phyloP scores from a whole-genome alignment of 2,113 vertebrate species.

The Tonatia bakeri region DNA sequence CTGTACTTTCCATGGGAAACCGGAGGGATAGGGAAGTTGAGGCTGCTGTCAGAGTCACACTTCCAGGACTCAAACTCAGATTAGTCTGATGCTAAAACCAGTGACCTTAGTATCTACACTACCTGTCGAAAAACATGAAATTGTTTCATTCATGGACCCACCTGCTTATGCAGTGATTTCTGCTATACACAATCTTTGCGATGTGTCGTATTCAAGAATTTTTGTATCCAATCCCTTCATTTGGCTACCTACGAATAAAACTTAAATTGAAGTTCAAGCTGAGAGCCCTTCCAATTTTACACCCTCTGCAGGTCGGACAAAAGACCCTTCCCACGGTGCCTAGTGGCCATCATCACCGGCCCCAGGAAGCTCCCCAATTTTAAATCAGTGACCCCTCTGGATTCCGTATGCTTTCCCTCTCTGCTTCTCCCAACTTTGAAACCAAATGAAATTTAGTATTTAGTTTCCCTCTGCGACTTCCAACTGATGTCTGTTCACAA shows the following conservation, averaged over 20 bases:
- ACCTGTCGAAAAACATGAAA: not conserved
- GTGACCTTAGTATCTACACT: not conserved
- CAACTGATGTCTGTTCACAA: slow-evolving; percentile 56
- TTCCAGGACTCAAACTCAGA: not conserved
- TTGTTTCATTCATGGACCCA: not conserved
- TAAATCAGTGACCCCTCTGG: not conserved
- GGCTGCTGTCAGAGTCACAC: not conserved
- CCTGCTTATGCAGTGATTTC: not conserved
- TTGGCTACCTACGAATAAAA: not conserved
- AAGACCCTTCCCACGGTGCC: not conserved
- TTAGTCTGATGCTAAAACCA: not conserved
- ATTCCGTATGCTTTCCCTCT: not conserved
- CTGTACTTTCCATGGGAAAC: not conserved
- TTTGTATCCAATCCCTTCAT: not conserved
- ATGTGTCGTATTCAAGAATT: not conserved
- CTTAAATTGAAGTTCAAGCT: not conserved
- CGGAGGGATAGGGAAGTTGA: not conserved
- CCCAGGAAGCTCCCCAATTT: not conserved
- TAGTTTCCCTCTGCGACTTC: not conserved
- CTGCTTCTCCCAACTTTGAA: not conserved
- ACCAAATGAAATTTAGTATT: slow-evolving; percentile 49
- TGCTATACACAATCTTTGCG: not conserved
- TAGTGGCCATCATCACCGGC: not conserved
- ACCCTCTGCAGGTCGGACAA: not conserved
- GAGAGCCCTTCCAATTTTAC: not conserved